A percentile compares a stretch with the other conserved stretches of the same genome.
phyloP scores from a whole-genome alignment of 2,113 vertebrate genomes.

The Podocnemis expansa region DNA sequence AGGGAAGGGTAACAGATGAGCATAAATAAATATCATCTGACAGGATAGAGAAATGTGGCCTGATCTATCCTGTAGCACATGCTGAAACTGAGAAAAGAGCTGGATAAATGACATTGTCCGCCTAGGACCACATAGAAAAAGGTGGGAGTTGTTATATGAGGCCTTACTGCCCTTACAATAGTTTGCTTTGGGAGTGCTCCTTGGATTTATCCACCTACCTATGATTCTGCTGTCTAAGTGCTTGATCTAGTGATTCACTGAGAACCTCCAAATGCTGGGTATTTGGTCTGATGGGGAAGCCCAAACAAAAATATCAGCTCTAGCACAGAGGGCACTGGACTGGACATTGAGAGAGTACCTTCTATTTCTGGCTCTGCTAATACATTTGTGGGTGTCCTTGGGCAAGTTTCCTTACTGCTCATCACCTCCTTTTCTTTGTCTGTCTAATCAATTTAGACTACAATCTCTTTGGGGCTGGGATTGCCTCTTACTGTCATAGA shows the following conservation, averaged over 20 bases:
- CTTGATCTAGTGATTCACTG: not conserved
- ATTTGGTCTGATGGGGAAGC: slow-evolving; percentile 15
- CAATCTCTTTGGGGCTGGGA: no score
- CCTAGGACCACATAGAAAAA: slow-evolving; percentile 22
- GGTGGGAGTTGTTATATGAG: slow-evolving; percentile 24
- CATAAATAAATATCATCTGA: slow-evolving; percentile 66
- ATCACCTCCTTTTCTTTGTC: not conserved
- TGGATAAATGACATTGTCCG: slow-evolving; percentile 25
- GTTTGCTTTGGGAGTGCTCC: not conserved
- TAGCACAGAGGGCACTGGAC: not conserved
- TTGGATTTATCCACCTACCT: no score
- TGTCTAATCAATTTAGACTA: not conserved
- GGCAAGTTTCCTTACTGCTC: not conserved
- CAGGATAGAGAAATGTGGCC: slow-evolving; percentile 46
- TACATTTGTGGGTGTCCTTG: not conserved
- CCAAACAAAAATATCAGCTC: not conserved
- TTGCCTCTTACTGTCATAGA: no score
- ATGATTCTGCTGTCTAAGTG: no score
- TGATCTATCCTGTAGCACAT: slow-evolving; percentile 41
- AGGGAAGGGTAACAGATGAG: slow-evolving; percentile 46
- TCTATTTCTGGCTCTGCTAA: not conserved
- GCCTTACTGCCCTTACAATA: not conserved
- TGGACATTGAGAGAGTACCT: not conserved
- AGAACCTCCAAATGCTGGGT: not conserved
- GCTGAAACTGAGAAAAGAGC: not conserved